Evolutionary conservation across 2,888 invertebrate genomes (phyloP).

Genomic region (Dichetophora obliterata): DNA sequence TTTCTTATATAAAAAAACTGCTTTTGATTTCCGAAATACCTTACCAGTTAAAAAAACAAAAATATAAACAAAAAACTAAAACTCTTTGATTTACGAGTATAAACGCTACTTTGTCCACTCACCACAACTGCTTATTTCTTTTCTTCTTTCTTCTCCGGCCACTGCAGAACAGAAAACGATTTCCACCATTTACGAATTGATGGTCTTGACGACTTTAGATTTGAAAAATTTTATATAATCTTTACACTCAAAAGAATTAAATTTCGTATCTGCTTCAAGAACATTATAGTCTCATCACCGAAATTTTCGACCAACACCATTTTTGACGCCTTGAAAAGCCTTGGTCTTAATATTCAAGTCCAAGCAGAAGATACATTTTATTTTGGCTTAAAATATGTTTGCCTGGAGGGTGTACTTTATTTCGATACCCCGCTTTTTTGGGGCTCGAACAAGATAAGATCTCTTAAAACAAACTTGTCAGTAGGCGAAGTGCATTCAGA

Average conservation of each 20-base stretch:
- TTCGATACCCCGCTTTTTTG: constrained; percentile 62
- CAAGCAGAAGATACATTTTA: constrained; percentile 59
- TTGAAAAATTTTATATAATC: constrained; percentile 60
- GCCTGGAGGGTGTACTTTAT: constrained; percentile 57
- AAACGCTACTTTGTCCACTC: not conserved
- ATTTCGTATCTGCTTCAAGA: constrained; percentile 60
- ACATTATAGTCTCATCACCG: constrained; percentile 58
- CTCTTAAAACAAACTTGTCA: constrained; percentile 56
- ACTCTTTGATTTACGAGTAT: too few relatives aligned
- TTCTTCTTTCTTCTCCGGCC: constrained; percentile 4
- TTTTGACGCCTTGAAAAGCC: constrained; percentile 55
- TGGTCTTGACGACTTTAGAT: constrained; percentile 61
- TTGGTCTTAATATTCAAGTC: constrained; percentile 60
- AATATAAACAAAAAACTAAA: too few relatives aligned
- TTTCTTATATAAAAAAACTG: too few relatives aligned
- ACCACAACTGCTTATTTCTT: not conserved
- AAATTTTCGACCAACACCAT: constrained; percentile 61
- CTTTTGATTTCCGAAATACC: too few relatives aligned
- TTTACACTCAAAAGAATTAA: constrained; percentile 55
- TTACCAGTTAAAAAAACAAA: too few relatives aligned
- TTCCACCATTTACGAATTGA: constrained; percentile 58
- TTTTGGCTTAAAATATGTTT: constrained; percentile 59
- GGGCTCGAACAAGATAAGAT: constrained; percentile 63
- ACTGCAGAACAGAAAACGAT: constrained; percentile 55
- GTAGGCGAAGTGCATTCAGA: constrained; percentile 58